A percentile compares a stretch with the other conserved stretches of the same genome.
Evolutionary conservation across 2,888 invertebrate species (phyloP).

Genomic region (Cephus pygmeus): DNA sequence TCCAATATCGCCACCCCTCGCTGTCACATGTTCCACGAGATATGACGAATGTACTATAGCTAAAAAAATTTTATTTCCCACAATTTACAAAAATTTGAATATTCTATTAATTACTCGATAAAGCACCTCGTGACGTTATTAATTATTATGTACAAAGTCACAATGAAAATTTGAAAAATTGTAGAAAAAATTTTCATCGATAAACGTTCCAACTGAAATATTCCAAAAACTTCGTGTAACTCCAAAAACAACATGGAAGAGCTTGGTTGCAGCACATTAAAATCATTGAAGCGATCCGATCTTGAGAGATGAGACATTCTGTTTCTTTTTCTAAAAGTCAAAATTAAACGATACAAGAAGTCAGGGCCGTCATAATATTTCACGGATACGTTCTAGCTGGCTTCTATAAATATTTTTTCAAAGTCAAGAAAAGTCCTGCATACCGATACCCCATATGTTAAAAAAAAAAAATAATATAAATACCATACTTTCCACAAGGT

Average conservation of each 20-base stretch:
- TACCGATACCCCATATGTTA: not conserved
- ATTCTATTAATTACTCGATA: too few relatives aligned
- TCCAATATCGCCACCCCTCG: not conserved
- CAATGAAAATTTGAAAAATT: too few relatives aligned
- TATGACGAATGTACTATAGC: not conserved
- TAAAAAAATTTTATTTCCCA: not conserved
- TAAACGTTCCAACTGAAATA: too few relatives aligned
- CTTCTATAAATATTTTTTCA: not conserved
- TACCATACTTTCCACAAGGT: too few relatives aligned
- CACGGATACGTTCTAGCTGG: not conserved
- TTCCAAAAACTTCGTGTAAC: not conserved
- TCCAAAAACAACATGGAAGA: not conserved
- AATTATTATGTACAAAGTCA: too few relatives aligned
- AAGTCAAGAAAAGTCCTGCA: not conserved
- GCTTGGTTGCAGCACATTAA: not conserved
- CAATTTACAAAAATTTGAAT: not conserved
- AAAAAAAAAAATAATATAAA: not conserved
- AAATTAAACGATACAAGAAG: not conserved
- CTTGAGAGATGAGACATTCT: not conserved
- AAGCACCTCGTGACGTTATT: too few relatives aligned
- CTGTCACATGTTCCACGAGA: too few relatives aligned
- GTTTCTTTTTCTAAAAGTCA: not conserved
- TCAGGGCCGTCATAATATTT: not conserved
- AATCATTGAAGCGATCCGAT: not conserved
- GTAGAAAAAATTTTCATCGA: too few relatives aligned